Conservation (phyloP, 1,140 invertebrate genomes). For the Lucilia sericata region DNA sequence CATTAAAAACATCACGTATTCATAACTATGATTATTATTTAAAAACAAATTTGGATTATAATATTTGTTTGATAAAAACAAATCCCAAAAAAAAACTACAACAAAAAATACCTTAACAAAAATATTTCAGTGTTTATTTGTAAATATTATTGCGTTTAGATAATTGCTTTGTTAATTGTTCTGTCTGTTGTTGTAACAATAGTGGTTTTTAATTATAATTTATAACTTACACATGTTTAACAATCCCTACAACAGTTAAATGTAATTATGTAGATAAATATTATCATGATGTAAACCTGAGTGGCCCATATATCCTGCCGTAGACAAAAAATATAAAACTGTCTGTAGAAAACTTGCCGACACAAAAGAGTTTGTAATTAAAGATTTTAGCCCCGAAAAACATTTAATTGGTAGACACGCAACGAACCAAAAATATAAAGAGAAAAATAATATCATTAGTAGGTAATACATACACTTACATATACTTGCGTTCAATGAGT, state of each 20-base stretch:
- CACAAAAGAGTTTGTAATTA: slow-evolving; percentile 17
- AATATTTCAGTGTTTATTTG: not conserved
- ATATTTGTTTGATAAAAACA: not conserved
- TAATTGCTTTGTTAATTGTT: slow-evolving; percentile 17
- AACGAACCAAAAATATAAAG: slow-evolving; percentile 4
- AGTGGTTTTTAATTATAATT: slow-evolving; percentile 25
- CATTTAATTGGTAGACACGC: not conserved
- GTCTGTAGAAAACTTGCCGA: not conserved
- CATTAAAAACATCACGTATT: not conserved
- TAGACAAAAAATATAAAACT: not conserved
- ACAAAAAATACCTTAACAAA: not conserved
- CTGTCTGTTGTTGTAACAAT: not conserved
- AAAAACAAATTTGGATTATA: not conserved
- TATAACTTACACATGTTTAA: slow-evolving; percentile 17
- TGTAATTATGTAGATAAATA: slow-evolving; percentile 15
- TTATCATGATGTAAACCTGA: not conserved
- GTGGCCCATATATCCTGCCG: not conserved
- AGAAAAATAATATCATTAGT: not conserved
- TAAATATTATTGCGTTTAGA: slow-evolving; percentile 9
- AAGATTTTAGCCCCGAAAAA: not conserved
- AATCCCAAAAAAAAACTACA: not conserved
- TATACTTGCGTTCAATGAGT: not conserved
- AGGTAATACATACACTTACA: not conserved
- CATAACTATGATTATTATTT: not conserved
- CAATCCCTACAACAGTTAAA: slow-evolving; percentile 13